A percentile compares a stretch with the other conserved stretches of the same genome.
These are phyloP conservation scores for Cottus gobio DNA, from an alignment of 2,113 vertebrate genomes.

Conservation along the genomic window DNA sequence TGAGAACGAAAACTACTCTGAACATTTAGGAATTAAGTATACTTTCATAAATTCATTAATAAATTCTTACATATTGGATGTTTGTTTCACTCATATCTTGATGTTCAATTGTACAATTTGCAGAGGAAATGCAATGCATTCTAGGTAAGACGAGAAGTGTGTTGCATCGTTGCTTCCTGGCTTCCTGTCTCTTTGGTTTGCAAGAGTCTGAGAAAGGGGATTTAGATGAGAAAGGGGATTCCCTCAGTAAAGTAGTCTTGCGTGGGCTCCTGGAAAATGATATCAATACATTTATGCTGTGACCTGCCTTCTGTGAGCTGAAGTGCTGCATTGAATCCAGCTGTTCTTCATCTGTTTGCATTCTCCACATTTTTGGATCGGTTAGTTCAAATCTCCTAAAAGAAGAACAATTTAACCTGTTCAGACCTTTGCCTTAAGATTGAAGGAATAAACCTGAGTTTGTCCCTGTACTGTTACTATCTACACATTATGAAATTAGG, in stretches of 20 bases:
- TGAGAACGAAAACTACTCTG: not conserved
- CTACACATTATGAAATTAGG: not conserved
- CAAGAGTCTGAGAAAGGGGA: conserved; percentile 16
- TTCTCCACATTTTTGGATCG: not conserved
- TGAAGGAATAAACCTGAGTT: not conserved
- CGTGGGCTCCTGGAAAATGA: conserved; percentile 7
- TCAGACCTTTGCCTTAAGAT: not conserved
- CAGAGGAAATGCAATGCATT: not conserved
- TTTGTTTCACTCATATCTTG: not conserved
- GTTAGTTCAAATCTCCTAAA: not conserved
- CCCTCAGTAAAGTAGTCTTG: conserved; percentile 13
- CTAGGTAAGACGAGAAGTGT: not conserved
- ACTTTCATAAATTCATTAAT: not conserved
- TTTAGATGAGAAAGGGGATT: conserved; percentile 30
- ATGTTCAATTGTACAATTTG: not conserved
- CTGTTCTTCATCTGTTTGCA: not conserved
- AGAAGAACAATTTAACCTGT: not conserved
- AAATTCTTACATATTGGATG: not conserved
- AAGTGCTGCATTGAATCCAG: not conserved
- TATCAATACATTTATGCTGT: not conserved
- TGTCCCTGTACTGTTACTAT: not conserved
- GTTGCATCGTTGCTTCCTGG: not conserved
- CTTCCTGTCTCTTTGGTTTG: not conserved
- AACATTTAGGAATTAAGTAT: not conserved
- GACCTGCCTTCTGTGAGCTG: not conserved